These are phyloP conservation scores for Cephonodes hylas DNA, from an alignment of 2,888 invertebrate species.

Conservation along the genomic window DNA sequence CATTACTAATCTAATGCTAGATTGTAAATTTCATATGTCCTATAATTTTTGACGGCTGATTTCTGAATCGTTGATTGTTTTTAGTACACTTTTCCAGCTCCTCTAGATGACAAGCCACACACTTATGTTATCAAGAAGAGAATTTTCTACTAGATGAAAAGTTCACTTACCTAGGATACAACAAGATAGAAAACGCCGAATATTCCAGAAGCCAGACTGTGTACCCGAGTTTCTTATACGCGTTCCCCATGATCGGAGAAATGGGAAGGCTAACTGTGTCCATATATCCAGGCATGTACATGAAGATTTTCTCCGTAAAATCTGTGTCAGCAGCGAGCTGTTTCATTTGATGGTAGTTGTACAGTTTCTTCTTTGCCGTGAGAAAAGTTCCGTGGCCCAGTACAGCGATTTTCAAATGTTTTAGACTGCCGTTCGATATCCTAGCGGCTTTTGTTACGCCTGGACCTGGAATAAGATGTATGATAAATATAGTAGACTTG, in stretches of 20 bases:
- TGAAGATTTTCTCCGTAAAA: constrained; percentile 33
- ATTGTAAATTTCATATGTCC: too few species aligned
- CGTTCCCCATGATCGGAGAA: constrained; percentile 17
- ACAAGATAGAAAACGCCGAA: constrained; percentile 16
- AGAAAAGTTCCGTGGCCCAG: constrained; percentile 15
- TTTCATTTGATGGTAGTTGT: constrained; percentile 39
- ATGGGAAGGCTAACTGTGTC: constrained; percentile 15
- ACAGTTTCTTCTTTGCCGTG: constrained; percentile 24
- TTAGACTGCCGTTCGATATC: constrained; percentile 18
- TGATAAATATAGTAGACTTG: background rate
- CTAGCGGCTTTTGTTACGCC: constrained; percentile 21
- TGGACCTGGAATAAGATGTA: constrained; percentile 17
- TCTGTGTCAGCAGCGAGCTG: constrained; percentile 33
- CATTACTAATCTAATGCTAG: too few species aligned
- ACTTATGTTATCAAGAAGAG: too few species aligned
- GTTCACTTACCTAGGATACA: constrained; percentile 22
- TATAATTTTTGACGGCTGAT: too few species aligned
- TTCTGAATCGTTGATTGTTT: too few species aligned
- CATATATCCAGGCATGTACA: constrained; percentile 32
- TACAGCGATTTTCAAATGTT: constrained; percentile 14
- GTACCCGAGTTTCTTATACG: constrained; percentile 28
- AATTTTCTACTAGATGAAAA: too few species aligned
- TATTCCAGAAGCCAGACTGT: constrained; percentile 36
- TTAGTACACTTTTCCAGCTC: too few species aligned
- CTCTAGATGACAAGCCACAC: too few species aligned